These are phyloP conservation scores for Lasaia peninsularis DNA, from an alignment of 1,140 invertebrate genomes.

Conservation along the genomic window DNA sequence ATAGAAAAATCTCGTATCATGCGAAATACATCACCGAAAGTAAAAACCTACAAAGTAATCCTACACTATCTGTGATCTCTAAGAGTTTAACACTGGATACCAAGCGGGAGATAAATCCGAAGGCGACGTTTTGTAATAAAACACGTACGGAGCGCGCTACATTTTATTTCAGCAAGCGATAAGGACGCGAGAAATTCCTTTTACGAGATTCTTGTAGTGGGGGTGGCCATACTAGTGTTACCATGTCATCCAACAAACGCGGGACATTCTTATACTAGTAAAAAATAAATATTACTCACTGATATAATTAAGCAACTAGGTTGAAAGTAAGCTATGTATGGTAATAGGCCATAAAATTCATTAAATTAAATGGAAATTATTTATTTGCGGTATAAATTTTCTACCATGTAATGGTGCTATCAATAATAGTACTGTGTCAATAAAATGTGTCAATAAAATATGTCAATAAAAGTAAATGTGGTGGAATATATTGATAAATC, in stretches of 20 bases:
- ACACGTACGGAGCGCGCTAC: slow-evolving; percentile 65
- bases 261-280: not conserved
- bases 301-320: too few species aligned
- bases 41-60: slow-evolving; percentile 5
- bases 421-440: too few species aligned
- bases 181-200: slow-evolving; percentile 71
- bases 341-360: too few species aligned
- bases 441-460: too few species aligned
- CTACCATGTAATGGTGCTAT: too few species aligned
- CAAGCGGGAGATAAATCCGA: slow-evolving; percentile 66
- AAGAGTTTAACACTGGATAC: slow-evolving; percentile 30
- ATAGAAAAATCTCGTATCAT: not conserved
- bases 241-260: not conserved
- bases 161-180: slow-evolving; percentile 74
- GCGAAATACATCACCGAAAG: too few species aligned
- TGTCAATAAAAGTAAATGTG: too few species aligned
- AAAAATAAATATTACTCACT: too few species aligned
- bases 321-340: too few species aligned
- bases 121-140: slow-evolving; percentile 67
- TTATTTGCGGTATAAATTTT: too few species aligned
- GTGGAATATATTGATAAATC: too few species aligned
- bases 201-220: slow-evolving; percentile 62
- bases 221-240: slow-evolving; percentile 32
- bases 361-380: too few species aligned
- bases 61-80: slow-evolving; percentile 18